Conservation (phyloP, 1,140 invertebrate species). For the Bradynema listronoti region DNA sequence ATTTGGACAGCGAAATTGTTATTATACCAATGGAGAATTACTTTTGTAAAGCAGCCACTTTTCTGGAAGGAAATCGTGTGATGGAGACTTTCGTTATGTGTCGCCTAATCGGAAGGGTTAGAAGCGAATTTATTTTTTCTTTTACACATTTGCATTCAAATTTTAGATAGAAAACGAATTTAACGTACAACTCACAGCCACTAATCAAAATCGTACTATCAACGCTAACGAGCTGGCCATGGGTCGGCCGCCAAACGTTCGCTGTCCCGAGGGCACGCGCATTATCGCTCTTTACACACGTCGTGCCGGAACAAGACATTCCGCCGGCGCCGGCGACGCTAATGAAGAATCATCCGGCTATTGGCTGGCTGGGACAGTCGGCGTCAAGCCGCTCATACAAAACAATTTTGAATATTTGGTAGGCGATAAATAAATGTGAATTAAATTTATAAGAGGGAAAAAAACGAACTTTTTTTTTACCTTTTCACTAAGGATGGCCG, state of each 20-base stretch:
- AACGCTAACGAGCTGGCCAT: slow-evolving; percentile 7
- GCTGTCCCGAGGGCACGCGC: slow-evolving; percentile 26
- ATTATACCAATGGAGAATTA: not conserved
- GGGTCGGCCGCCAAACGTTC: slow-evolving; percentile 18
- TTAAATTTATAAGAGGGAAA: no score
- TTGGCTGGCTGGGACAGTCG: slow-evolving; percentile 18
- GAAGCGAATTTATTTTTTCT: not conserved
- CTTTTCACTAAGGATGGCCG: no score
- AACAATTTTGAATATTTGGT: slow-evolving; percentile 28
- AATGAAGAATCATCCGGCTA: not conserved
- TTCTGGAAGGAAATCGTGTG: not conserved
- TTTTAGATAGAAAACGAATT: not conserved
- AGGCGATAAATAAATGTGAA: no score
- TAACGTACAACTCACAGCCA: not conserved
- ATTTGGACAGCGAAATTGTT: not conserved
- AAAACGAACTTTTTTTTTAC: no score
- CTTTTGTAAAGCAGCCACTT: not conserved
- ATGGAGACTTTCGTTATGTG: slow-evolving; percentile 10
- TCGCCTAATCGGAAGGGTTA: not conserved
- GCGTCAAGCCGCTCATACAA: slow-evolving; percentile 20
- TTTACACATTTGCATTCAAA: not conserved
- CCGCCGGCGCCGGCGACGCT: not conserved
- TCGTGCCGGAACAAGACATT: no score
- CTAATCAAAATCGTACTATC: not conserved
- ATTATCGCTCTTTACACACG: slow-evolving; percentile 19